phyloP scores from a whole-genome alignment of 2,113 vertebrate species.

The Microtus oregoni region DNA sequence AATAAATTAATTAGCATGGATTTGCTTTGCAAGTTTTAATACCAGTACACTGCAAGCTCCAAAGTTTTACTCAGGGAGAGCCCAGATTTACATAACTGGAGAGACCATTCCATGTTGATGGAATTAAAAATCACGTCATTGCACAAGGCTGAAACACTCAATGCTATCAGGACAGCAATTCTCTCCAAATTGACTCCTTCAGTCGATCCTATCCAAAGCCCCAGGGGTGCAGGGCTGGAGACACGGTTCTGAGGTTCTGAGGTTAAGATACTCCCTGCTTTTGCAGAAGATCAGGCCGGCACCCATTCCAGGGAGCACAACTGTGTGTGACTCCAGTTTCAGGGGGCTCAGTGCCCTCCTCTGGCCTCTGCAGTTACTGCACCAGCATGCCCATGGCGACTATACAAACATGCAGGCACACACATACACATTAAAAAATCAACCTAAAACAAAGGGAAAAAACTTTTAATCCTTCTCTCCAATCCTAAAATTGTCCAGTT shows the following conservation, averaged over 20 bases:
- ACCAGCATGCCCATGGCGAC: too few relatives aligned
- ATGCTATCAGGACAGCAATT: neutral
- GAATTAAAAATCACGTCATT: neutral
- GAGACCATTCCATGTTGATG: neutral
- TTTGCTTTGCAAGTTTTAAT: constrained; percentile 33
- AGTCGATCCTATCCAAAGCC: neutral
- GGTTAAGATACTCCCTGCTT: neutral
- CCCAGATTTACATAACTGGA: constrained; percentile 25
- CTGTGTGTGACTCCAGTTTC: too few relatives aligned
- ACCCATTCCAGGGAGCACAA: neutral
- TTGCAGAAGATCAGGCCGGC: neutral
- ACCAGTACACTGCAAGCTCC: neutral
- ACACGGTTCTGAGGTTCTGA: neutral
- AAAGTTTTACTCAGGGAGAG: constrained; percentile 25
- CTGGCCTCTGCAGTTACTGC: too few relatives aligned
- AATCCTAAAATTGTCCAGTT: neutral
- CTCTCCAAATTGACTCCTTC: constrained; percentile 35
- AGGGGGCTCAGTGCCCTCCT: neutral
- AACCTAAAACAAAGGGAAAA: neutral
- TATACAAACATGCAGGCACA: neutral
- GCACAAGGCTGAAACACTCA: neutral
- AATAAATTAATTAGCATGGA: constrained; percentile 16
- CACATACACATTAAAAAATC: neutral
- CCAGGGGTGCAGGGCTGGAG: neutral
- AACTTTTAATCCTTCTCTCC: neutral